Evolutionary conservation across 2,113 vertebrate species (phyloP), one percentile per base, ranked within the genome.

Genomic region (Neolamprologus hecqui): DNA sequence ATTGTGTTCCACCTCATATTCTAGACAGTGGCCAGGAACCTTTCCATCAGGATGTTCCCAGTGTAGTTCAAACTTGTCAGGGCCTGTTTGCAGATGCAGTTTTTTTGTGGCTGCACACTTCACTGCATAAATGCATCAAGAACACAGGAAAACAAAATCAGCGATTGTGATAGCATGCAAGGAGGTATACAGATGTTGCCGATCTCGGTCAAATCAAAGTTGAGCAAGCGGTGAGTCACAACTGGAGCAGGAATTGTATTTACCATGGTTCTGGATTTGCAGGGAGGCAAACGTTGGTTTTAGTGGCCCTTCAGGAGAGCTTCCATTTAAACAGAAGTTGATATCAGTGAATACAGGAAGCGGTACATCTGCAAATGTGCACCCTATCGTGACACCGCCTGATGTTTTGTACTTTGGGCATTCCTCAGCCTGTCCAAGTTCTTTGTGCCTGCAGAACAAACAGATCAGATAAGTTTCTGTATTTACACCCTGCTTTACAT

Each of bases 181-280:
- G n/a, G 53, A 40, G 7, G 7, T 7, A 70, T n/a, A 37, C 6
- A 1, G 28, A 49, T 35, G 23, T n/a, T 21, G 28, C 3, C 6
- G 2, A 21, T 7, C 7, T 2, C 3, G 0, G 3, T 3, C 2
- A 63, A 28, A 55, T 49, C 6, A 9, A 42, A 53, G 23, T 47
- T 26, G 5, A 17, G 23, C 15, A 77, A 21, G 11, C 6, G 28
- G 58, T 3, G 6, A 9, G 1, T 55, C 17, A 26, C 37, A 86
- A 23, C 10, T 5, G 9, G 47, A 47, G 6, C 7, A 13, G 5
- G 17, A 33, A 23, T 14, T 15, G 19, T 53, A 54, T 3, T 91
- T 95, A 99, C 98, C 97, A 3, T 97, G 94, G 94, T 98, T 97
- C 83, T 98, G 97, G 51, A 97, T 95, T 82, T 95, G 96, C 7